Percentiles rank a stretch among this genome's conserved stretches.
phyloP scores from a whole-genome alignment of 2,888 invertebrate genomes.

The Aleiodes leptofemur region DNA sequence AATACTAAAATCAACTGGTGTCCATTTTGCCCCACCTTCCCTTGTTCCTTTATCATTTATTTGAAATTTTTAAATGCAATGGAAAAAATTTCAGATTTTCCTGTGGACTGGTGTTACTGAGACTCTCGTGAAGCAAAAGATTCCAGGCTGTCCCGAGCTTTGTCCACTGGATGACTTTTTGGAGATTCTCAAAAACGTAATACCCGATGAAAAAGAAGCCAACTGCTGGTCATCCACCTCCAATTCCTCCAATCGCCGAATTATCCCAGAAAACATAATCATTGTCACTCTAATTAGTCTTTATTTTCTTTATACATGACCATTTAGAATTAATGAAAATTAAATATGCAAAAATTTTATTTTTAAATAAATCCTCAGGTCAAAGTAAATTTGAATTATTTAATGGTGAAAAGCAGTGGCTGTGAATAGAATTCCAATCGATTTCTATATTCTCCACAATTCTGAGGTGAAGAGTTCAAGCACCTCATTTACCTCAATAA shows the following conservation, averaged over 20 bases:
- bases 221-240: constrained; percentile 55
- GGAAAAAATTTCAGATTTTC: constrained; percentile 63
- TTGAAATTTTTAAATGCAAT: no score
- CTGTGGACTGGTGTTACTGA: constrained; percentile 71
- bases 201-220: constrained; percentile 61
- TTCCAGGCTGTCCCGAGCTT: constrained; percentile 70
- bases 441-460: constrained; percentile 56
- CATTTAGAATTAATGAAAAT: neutral
- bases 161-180: constrained; percentile 73
- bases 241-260: neutral
- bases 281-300: neutral
- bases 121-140: constrained; percentile 64
- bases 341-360: neutral
- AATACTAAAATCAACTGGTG: no score
- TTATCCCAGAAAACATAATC: neutral
- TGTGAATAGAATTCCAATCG: constrained; percentile 49
- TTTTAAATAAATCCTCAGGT: neutral
- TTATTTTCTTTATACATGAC: neutral
- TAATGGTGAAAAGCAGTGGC: constrained; percentile 2
- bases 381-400: constrained; percentile 7
- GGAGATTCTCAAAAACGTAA: constrained; percentile 63
- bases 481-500: constrained; percentile 54
- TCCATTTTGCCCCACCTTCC: no score
- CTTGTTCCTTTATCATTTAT: no score
- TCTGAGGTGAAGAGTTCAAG: constrained; percentile 61